Evolutionary conservation across 2,888 invertebrate species (phyloP), one percentile per base, ranked within the genome.

Genomic region (Busseola fusca): DNA sequence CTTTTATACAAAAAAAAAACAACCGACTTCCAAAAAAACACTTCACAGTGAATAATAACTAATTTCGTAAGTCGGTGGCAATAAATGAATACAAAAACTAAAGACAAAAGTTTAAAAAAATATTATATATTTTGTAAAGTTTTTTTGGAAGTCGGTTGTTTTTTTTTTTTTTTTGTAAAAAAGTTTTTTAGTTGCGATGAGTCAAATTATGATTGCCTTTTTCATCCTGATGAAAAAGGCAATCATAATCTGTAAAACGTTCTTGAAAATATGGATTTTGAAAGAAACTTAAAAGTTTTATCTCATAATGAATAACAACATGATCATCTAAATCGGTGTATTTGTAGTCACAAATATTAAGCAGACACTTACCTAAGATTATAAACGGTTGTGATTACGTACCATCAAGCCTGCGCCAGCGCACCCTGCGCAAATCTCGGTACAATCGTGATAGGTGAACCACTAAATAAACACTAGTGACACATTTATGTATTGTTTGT

Each of bases 401-500:
- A 59, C 65, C 57, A 65, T 67, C 12, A 48, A 37, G 48, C 27
- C 14, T 62, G n/a, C n/a, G 34, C 63, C 10, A n/a, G 64, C 58
- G 69, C 54, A 65, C 57, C 70, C 64, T 16, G 45, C 42, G 30
- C 45, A 64, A 70, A 73, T 65, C 69, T 48, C 56, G 12, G 68
- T 50, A 21, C 37, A 42, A 58, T 81, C 82, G 73, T 80, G 82
- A 80, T 81, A 80, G 79, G 73, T 78, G 67, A 78, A 58, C 57
- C 60, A 25, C 14, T 81, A 62, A 76, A 81, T 72, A 69, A 78
- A 78, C 52, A 69, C 48, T 18, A 69, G 63, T 70, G 73, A 78
- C 68, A 63, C 67, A 50, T 78, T 82, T 78, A 65, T 72, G 65
- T 56, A 81, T 69, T 63, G 65, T 25, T 68, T 65, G 64, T 60